Conservation (phyloP, 2,797 vertebrate species). For the Anguilla obscura region DNA sequence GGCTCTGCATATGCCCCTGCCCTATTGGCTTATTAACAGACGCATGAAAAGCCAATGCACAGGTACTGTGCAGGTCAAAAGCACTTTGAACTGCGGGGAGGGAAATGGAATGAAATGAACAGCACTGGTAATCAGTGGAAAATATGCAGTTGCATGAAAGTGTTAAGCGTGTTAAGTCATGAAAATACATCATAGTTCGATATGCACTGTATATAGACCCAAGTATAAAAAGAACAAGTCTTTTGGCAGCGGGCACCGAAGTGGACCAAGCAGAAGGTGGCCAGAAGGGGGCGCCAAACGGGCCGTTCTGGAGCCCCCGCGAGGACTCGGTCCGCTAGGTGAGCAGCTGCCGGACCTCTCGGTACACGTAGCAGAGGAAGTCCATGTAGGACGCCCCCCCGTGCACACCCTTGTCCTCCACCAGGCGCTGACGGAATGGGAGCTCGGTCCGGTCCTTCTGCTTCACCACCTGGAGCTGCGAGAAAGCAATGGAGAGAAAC, state of each 20-base stretch:
- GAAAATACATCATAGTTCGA: not conserved
- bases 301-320: too few relatives aligned
- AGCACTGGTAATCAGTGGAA: not conserved
- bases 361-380: constrained; percentile 91
- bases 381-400: constrained; percentile 91
- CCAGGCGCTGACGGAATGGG: constrained; percentile 87
- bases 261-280: not conserved
- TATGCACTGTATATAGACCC: not conserved
- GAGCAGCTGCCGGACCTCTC: constrained; percentile 92
- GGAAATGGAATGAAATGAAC: not conserved
- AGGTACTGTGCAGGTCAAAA: not conserved
- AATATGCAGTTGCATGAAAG: not conserved
- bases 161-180: constrained; percentile 9
- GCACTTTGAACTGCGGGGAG: not conserved
- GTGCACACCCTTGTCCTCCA: constrained; percentile 90
- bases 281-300: not conserved
- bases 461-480: constrained; percentile 84
- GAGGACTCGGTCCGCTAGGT: constrained; percentile 66
- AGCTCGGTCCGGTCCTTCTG: constrained; percentile 88
- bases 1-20: too few relatives aligned
- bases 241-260: not conserved
- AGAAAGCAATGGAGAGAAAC: not conserved
- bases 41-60: not conserved
- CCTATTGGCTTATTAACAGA: not conserved
- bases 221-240: not conserved